A percentile compares a stretch with the other conserved stretches of the same genome.
Conservation (phyloP, 2,888 invertebrate species). For the Trachelus stipa region DNA sequence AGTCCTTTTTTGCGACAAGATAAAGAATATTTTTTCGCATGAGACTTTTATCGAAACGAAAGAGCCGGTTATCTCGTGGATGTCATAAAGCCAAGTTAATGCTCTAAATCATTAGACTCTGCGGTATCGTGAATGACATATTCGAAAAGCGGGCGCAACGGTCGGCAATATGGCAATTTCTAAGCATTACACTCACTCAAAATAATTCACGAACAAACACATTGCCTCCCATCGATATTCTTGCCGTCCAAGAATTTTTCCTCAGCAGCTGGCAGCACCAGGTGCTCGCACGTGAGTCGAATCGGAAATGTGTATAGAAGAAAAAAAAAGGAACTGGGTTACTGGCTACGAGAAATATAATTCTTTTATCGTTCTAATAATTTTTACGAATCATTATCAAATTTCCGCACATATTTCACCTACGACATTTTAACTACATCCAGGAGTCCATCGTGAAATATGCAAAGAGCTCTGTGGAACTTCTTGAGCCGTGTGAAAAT, state of each 20-base stretch:
- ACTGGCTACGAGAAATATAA: conserved; percentile 9
- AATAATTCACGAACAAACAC: conserved; percentile 25
- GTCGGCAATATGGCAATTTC: conserved; percentile 19
- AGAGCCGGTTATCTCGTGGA: neutral
- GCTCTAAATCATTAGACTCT: neutral
- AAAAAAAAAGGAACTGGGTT: conserved; percentile 8
- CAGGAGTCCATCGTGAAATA: neutral
- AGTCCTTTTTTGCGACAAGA: neutral
- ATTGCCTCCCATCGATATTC: conserved; percentile 24
- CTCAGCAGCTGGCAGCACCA: conserved; percentile 18
- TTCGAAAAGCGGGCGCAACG: neutral
- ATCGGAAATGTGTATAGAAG: conserved; percentile 9
- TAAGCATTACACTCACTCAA: conserved; percentile 20
- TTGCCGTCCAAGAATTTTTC: conserved; percentile 18
- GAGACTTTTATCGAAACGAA: neutral
- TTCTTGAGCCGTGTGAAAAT: neutral
- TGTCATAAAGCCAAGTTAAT: neutral
- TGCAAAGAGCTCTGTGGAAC: neutral
- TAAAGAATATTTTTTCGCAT: neutral
- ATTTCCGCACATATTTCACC: neutral
- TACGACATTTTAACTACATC: neutral
- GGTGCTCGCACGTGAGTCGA: conserved; percentile 23
- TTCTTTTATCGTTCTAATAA: neutral
- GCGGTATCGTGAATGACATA: neutral
- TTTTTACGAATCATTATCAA: conserved; percentile 3